Base-by-base conservation (phyloP, 2,888 invertebrate species). In the Esperia sulphurella region DNA sequence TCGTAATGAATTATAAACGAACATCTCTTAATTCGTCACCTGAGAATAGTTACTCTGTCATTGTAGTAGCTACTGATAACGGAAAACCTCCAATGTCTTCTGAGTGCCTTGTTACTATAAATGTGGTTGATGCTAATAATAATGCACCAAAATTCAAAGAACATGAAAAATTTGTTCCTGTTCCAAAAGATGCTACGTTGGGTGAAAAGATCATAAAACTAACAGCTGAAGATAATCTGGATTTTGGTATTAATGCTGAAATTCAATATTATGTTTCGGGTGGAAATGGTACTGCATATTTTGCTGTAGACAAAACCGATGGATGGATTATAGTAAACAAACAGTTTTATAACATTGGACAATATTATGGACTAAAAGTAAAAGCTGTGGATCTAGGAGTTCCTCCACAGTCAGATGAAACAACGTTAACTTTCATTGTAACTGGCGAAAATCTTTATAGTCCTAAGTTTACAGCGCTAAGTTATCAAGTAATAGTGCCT, bases 31-130 rank as follows among this genome's bases (percentile, higher is more conserved):
- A 95, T 61, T 92, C 94, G 0, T 97, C 97, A 0, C 97, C 97
- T 0, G 97, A 97, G 80, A 97, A 97, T 71, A 93, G 95, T 61
- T 97, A 97, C 72, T 92, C 94, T 0, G 84, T 98, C n/a, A 94
- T 95, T 2, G 93, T 98, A n/a, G 84, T 97, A 1, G 98, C 98
- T 0, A 96, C 95, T 0, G 98, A 98, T 79, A 96, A 97, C 68
- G 98, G 98, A 0, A 97, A 97, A 75, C 98, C 98, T 0, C 97
- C 98, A 0, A 93, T 97, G 92, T 96, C 96, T 31, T 96, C 97
- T 0, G 96, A 96, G 79, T 95, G 96, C 60, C 86, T 95, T 31
- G 94, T 98, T 0, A 94, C 94, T 40, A 94, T 98, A 29, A 96
- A 95, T 70, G 94, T 98, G 0, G 95, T 97, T 0, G 97, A 98